phyloP scores from a whole-genome alignment of 2,888 invertebrate genomes.

The Amorpha juglandis region DNA sequence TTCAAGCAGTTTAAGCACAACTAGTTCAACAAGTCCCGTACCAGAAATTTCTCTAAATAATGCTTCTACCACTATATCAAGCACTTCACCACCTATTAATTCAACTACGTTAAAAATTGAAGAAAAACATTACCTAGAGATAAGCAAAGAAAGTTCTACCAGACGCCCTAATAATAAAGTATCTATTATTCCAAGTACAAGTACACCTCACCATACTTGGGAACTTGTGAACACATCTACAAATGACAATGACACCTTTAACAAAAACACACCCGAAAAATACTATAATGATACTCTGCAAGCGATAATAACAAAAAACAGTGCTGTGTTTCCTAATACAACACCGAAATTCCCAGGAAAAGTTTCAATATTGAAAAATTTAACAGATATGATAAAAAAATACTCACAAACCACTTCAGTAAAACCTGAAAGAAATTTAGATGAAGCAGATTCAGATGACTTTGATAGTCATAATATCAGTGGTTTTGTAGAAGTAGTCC shows the following conservation, averaged over 20 bases:
- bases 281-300: constrained; percentile 86
- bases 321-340: constrained; percentile 71
- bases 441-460: constrained; percentile 51
- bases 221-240: constrained; percentile 84
- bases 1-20: constrained; percentile 25
- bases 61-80: constrained; percentile 36
- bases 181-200: constrained; percentile 74
- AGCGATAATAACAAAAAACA: constrained; percentile 86
- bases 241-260: constrained; percentile 67
- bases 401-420: constrained; percentile 77
- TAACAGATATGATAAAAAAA: constrained; percentile 87
- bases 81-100: constrained; percentile 26
- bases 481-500: constrained; percentile 75
- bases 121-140: constrained; percentile 41
- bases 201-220: constrained; percentile 79
- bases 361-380: constrained; percentile 82
- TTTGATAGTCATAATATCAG: constrained; percentile 64
- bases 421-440: constrained; percentile 42
- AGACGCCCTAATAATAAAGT: constrained; percentile 77
- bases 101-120: constrained; percentile 39
- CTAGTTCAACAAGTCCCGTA: constrained; percentile 38
- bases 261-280: constrained; percentile 77
- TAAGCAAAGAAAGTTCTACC: constrained; percentile 65
- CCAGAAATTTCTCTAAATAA: constrained; percentile 37
- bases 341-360: constrained; percentile 74